Evolutionary conservation across 2,797 vertebrate genomes (phyloP).

Genomic region (Synaphobranchus kaupii): DNA sequence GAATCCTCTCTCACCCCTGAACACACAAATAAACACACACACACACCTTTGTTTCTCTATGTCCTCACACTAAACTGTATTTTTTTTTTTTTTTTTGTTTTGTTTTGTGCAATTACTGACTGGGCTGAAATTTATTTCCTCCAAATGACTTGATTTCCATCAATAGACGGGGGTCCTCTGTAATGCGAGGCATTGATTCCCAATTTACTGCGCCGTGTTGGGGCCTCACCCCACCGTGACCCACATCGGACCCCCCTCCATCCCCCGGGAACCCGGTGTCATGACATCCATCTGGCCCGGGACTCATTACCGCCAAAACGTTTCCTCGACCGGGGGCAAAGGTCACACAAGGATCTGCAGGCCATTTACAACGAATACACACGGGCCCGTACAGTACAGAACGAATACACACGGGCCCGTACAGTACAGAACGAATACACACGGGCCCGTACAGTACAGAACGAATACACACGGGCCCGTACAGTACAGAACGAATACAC

Average conservation of each 20-base stretch:
- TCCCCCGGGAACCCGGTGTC: neutral
- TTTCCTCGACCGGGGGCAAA: neutral
- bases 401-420: too few species aligned
- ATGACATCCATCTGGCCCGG: slow-evolving; percentile 8
- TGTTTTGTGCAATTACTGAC: slow-evolving; percentile 13
- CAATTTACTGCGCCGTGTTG: slow-evolving; percentile 50
- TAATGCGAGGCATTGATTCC: slow-evolving; percentile 55
- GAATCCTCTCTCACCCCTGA: neutral
- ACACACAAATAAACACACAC: neutral
- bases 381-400: too few species aligned
- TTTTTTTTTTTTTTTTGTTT: neutral
- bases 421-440: too few species aligned
- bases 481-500: too few species aligned
- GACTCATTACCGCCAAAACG: neutral
- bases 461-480: too few species aligned
- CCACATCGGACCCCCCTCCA: neutral
- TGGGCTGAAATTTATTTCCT: neutral
- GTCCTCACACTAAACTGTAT: slow-evolving; percentile 4
- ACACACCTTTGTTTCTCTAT: neutral
- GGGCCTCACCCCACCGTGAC: slow-evolving; percentile 31
- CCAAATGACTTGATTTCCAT: slow-evolving; percentile 34
- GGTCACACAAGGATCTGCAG: neutral
- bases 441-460: too few species aligned
- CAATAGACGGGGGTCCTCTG: slow-evolving; percentile 35
- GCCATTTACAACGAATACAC: neutral